Evolutionary conservation across 2,888 invertebrate genomes (phyloP), one percentile per base, ranked within the genome.

Genomic region (Eupithecia inturbata): DNA sequence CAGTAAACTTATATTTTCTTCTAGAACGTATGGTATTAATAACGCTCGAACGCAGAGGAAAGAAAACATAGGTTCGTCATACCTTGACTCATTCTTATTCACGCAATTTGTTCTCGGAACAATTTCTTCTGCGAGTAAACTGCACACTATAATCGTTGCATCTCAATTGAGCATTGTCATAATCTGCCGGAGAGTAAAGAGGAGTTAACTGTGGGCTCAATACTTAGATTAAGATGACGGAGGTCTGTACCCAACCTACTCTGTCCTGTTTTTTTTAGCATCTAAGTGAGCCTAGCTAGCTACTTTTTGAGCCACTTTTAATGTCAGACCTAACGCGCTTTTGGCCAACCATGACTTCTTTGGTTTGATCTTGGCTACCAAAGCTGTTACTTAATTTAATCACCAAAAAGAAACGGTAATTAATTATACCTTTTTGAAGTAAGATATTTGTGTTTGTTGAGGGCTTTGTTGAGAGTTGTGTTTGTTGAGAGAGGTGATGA

Each of bases 81-180:
- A 63, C 1, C 16, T 70, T 67, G 67, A 70, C 28, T 45, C 49
- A 63, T 57, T 67, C 63, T 1, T 7, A n/a, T 36, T 39, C 63
- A 64, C 60, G 62, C 63, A 45, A 67, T 63, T 69, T 72, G 33
- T 76, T 76, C 73, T 69, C 26, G 66, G 71, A 76, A 76, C 66
- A 53, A 73, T 73, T 73, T 76, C 68, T 73, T 68, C 71, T 68
- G 60, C 64, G 62, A 64, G 66, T 62, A 73, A 73, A 69, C 70
- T 67, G 68, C 53, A 62, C 39, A 71, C 74, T 76, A 64, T 69
- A 75, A 73, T 76, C 68, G 73, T 77, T 77, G 80, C 75, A 78
- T 78, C 73, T 69, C 77, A 80, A 80, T 78, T 77, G 75, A 71
- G 64, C 67, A 68, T 71, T 75, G 80, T 75, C 78, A 73, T 80